Conservation (phyloP, 1,140 invertebrate species). For the Caenorhabditis remanei region DNA sequence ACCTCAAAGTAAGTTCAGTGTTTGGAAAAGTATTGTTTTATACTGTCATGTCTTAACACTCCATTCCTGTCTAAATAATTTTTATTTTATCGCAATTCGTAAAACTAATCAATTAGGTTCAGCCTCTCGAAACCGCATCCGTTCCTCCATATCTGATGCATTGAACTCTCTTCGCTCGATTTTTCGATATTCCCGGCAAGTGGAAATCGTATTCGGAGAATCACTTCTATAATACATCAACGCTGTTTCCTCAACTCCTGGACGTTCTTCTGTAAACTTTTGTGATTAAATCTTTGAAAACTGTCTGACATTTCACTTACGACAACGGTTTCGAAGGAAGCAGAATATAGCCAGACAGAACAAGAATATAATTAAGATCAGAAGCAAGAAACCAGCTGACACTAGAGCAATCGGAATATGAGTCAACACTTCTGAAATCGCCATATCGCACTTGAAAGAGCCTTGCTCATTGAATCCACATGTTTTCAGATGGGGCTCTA, state of each 20-base stretch:
- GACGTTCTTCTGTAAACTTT: neutral
- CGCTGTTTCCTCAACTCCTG: constrained; percentile 41
- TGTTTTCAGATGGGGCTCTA: constrained; percentile 65
- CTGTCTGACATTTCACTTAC: neutral
- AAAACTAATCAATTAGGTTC: neutral
- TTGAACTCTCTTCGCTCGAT: constrained; percentile 55
- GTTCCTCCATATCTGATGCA: constrained; percentile 43
- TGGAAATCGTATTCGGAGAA: constrained; percentile 55
- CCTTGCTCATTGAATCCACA: constrained; percentile 68
- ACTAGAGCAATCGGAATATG: constrained; percentile 51
- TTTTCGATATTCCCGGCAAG: constrained; percentile 47
- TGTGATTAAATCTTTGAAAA: neutral
- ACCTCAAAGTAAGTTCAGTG: no score
- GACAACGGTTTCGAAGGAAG: constrained; percentile 50
- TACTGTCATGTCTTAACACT: no score
- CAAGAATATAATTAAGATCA: constrained; percentile 29
- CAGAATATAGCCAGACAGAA: constrained; percentile 32
- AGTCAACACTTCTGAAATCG: constrained; percentile 45
- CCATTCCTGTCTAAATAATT: no score
- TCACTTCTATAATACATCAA: constrained; percentile 59
- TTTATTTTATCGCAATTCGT: neutral
- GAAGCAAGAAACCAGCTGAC: constrained; percentile 27
- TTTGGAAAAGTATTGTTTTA: no score
- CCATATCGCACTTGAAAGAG: constrained; percentile 64
- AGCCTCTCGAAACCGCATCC: constrained; percentile 52